Evolutionary conservation across 2,797 vertebrate genomes (phyloP).

Genomic region (Etheostoma nigrum): DNA sequence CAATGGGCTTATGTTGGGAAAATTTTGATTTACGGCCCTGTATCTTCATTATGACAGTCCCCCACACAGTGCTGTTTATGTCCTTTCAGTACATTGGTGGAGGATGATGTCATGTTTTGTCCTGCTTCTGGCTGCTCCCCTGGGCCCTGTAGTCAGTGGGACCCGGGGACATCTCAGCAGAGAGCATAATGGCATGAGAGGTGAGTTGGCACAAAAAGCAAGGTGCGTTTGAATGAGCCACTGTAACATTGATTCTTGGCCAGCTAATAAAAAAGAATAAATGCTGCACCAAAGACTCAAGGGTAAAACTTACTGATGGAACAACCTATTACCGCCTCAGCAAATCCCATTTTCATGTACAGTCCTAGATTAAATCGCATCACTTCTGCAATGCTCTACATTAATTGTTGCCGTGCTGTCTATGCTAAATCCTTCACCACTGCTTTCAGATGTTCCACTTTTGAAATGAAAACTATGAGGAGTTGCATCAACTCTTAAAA

Average conservation of each 20-base stretch:
- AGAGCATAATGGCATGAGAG: constrained; percentile 48
- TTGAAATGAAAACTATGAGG: constrained; percentile 33
- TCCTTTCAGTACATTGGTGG: constrained; percentile 55
- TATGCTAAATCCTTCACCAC: constrained; percentile 39
- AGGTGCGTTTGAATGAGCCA: constrained; percentile 53
- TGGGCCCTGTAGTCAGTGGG: constrained; percentile 62
- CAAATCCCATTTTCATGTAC: constrained; percentile 53
- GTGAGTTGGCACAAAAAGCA: constrained; percentile 64
- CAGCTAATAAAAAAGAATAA: constrained; percentile 62
- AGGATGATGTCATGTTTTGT: constrained; percentile 67
- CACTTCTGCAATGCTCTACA: constrained; percentile 37
- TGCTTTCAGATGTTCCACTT: constrained; percentile 49
- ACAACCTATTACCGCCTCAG: constrained; percentile 41
- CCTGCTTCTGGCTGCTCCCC: constrained; percentile 55
- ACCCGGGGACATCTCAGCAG: constrained; percentile 72
- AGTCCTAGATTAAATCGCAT: constrained; percentile 30
- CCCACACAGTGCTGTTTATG: constrained; percentile 23
- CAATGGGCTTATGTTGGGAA: no score
- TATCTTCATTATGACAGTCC: not conserved
- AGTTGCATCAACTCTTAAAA: constrained; percentile 56
- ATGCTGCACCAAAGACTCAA: constrained; percentile 60
- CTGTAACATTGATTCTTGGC: constrained; percentile 35
- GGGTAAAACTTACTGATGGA: constrained; percentile 51
- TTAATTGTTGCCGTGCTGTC: constrained; percentile 25
- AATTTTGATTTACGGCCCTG: not conserved